Percentiles rank a stretch among this genome's conserved stretches.
Evolutionary conservation across 2,797 vertebrate genomes (phyloP).

Genomic region (Hyperoplus immaculatus): DNA sequence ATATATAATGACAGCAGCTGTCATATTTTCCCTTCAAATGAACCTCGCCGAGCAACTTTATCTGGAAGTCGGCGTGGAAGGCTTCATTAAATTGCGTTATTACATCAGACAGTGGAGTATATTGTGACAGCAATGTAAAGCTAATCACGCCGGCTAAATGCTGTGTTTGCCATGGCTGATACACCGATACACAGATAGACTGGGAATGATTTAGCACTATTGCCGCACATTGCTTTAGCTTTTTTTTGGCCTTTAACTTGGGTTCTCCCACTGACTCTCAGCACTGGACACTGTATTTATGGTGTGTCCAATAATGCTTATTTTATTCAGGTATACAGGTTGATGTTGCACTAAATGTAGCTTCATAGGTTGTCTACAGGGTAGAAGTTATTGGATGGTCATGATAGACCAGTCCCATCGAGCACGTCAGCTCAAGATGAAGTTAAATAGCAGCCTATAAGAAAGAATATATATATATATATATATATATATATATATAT

Average conservation of each 20-base stretch:
- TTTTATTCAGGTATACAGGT: neutral
- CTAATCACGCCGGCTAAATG: conserved; percentile 49
- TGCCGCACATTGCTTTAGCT: neutral
- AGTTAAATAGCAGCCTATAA: too few species aligned
- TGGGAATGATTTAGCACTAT: neutral
- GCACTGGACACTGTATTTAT: conserved; percentile 19
- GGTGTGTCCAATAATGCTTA: neutral
- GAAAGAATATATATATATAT: neutral
- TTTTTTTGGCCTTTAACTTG: conserved; percentile 6
- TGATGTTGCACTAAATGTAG: neutral
- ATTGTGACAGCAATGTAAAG: conserved; percentile 52
- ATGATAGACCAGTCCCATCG: too few species aligned
- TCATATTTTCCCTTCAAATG: conserved; percentile 66
- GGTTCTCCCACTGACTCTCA: conserved; percentile 6
- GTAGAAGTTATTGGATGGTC: too few species aligned
- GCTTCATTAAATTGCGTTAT: conserved; percentile 59
- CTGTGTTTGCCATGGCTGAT: conserved; percentile 32
- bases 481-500: neutral
- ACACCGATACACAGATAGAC: conserved; percentile 13
- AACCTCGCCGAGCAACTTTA: conserved; percentile 45
- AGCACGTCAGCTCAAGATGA: too few species aligned
- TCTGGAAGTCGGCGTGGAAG: conserved; percentile 49
- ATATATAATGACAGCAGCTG: conserved; percentile 79
- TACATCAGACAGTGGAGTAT: conserved; percentile 42
- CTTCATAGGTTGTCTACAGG: too few species aligned